Evolutionary conservation across 2,797 vertebrate genomes (phyloP), one percentile per base, ranked within the genome.

Genomic region (Lutra lutra): DNA sequence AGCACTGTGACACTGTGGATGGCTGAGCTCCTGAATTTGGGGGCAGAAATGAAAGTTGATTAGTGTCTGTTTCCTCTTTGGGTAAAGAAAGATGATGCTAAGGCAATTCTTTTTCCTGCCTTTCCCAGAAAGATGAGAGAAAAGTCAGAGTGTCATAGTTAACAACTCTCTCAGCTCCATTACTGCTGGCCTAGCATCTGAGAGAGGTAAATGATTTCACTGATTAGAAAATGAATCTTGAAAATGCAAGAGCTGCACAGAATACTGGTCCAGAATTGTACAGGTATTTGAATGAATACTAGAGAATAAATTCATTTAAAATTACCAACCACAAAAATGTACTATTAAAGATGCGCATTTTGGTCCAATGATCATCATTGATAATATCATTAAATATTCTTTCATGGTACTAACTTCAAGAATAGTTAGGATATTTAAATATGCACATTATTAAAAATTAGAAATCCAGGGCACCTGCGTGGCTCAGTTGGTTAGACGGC

Each of bases 141-240:
- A 98, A 97, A 96, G 85, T 93, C 91, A 94, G 64, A 13, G 2
- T 95, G 93, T 95, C 95, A 93, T 86, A 96, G 93, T 60, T 98
- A 97, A 97, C 32, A 21, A 95, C 77, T 91, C 70, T 93, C 96
- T 97, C 91, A 95, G 91, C 66, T 96, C 96, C 94, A 90, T 97
- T 96, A 96, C 97, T 97, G 72, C 86, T 95, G 91, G 85, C 89
- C 97, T 97, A 97, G 95, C 80, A 97, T 91, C 94, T 93, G 51
- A 97, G 89, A 98, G 89, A 94, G 83, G 91, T 94, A 97, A 97
- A 97, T 96, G 96, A 96, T 91, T 97, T 97, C 96, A 95, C 97
- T 98, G 97, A 98, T 97, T 98, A 97, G 97, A 98, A 98, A 98
- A 98, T 98, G 96, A 97, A 97, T 95, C 97, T 97, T 97, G 96